Evolutionary conservation across 2,797 vertebrate species (phyloP), one percentile per base, ranked within the genome.

Genomic region (Falco naumanni): DNA sequence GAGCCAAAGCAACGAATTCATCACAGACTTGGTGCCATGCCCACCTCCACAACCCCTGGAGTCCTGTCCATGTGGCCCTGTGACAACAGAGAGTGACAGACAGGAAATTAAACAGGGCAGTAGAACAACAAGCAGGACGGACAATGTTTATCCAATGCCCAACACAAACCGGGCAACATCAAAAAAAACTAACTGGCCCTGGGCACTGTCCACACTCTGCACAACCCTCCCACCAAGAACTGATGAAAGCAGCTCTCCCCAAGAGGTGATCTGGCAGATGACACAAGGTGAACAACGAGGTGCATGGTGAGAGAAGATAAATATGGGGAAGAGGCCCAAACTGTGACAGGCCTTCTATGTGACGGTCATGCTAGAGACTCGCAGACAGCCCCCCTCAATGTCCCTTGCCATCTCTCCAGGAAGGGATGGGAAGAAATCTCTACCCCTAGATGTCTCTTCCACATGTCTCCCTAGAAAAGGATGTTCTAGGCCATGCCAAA

Each of bases 401-500:
- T 39, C 6, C 59, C 65, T 75, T 33, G 17, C 5, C 5, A 20
- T 75, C 15, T 39, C 71, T 39, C 24, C 47, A 50, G 56, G 29
- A 90, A 57, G 6, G 9, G 10, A 68, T 25, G 16, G 21, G 19
- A 51, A 69, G 24, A 47, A 65, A 56, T 41, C 14, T 50, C 28
- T 65, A 78, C 4, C 19, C 50, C 6, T 72, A 69, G 13, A 89
- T 47, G 33, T n/a, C 47, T 12, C 34, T 87, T 82, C n/a, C 88
- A 90, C 2, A 0, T 57, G 24, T n/a, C 51, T 81, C 63, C 74
- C 63, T 56, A 75, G 66, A 87, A 93, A 95, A 94, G 47, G 84
- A 94, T 93, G 84, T 88, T 95, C 86, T 94, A 88, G 95, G 91
- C 50, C 87, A 91, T 0, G 3, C 65, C 90, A 96, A 95, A 96